Conservation (phyloP, 2,797 vertebrate species). For the Garrulus glandarius region DNA sequence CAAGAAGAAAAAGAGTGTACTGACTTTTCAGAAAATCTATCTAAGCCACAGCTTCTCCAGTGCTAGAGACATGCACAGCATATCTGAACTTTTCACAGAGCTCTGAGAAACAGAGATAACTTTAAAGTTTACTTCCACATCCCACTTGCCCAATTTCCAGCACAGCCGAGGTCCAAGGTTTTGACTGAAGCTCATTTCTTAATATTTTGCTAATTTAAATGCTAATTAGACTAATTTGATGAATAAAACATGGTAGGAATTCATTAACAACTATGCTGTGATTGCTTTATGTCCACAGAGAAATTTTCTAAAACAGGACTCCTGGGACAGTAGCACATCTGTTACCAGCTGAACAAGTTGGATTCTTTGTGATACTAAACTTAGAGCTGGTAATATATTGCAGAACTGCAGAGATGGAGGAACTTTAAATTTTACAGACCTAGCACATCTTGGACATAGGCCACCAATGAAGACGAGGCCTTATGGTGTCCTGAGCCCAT, state of each 20-base stretch:
- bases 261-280: conserved; percentile 16
- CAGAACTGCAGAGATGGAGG: background rate
- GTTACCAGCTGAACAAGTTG: background rate
- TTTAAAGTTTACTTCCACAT: conserved; percentile 8
- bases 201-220: conserved; percentile 65
- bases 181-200: conserved; percentile 26
- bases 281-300: conserved; percentile 44
- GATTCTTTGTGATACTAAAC: background rate
- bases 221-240: conserved; percentile 65
- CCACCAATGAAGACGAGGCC: background rate
- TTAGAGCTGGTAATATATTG: background rate
- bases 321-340: conserved; percentile 37
- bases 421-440: background rate
- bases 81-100: background rate
- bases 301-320: conserved; percentile 42
- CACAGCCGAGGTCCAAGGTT: background rate
- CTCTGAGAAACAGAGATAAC: conserved; percentile 10
- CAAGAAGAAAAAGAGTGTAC: background rate
- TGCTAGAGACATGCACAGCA: background rate
- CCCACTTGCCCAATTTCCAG: conserved; percentile 13
- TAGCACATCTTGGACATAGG: background rate
- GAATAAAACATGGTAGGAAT: conserved; percentile 46
- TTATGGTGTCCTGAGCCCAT: background rate
- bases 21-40: background rate
- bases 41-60: background rate